These are phyloP conservation scores for Aphaenogaster floridana DNA, from an alignment of 1,140 invertebrate species.

Conservation along the genomic window DNA sequence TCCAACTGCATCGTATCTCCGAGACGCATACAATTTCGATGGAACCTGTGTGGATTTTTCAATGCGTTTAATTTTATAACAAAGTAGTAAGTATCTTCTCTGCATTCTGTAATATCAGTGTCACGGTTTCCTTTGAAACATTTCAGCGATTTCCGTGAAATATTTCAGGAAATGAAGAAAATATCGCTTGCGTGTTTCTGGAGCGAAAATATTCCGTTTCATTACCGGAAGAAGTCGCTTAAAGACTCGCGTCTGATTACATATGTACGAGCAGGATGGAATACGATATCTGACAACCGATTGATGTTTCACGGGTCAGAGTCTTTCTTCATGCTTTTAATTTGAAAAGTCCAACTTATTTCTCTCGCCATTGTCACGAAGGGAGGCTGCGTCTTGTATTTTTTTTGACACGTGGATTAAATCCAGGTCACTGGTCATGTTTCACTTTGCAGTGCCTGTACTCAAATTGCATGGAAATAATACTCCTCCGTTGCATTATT, in stretches of 20 bases:
- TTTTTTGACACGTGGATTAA: slow-evolving; percentile 35
- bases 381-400: neutral
- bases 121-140: neutral
- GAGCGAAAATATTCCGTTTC: slow-evolving; percentile 34
- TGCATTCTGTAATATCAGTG: no score
- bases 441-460: slow-evolving; percentile 22
- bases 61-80: neutral
- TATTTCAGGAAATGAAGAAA: slow-evolving; percentile 4
- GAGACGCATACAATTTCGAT: neutral
- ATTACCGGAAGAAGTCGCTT: slow-evolving; percentile 45
- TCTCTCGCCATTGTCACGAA: neutral
- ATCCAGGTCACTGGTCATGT: slow-evolving; percentile 49
- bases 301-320: slow-evolving; percentile 15
- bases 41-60: neutral
- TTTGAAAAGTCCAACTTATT: slow-evolving; percentile 39
- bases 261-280: neutral
- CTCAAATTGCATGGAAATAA: slow-evolving; percentile 54
- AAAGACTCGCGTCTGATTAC: slow-evolving; percentile 19
- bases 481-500: slow-evolving; percentile 35
- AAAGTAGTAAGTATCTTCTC: neutral
- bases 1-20: neutral
- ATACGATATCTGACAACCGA: slow-evolving; percentile 1
- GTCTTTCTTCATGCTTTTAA: slow-evolving; percentile 53
- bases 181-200: neutral
- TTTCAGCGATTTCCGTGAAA: neutral